These are phyloP conservation scores for Coreoperca whiteheadi DNA, from an alignment of 2,113 vertebrate genomes.

Conservation along the genomic window DNA sequence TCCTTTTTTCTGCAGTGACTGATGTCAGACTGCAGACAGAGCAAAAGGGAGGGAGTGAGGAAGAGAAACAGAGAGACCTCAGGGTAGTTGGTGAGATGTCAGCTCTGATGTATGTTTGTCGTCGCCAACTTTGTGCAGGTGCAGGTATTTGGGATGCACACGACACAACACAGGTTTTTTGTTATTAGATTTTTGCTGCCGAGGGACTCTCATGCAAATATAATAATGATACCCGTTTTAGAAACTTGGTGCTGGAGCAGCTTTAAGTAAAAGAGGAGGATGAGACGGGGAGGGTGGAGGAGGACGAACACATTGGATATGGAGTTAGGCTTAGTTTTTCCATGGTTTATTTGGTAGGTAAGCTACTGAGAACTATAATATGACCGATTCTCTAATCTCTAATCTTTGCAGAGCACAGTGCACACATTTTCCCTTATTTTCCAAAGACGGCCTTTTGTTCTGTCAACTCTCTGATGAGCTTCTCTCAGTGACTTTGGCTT, in stretches of 20 bases:
- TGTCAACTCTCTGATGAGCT: conserved; percentile 81
- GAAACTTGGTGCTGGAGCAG: conserved; percentile 7
- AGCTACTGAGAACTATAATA: neutral
- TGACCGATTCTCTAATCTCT: conserved; percentile 21
- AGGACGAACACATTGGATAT: neutral
- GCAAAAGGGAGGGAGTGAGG: neutral
- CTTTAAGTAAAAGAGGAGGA: neutral
- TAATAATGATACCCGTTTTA: conserved; percentile 28
- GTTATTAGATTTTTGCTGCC: conserved; percentile 19
- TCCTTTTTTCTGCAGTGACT: conserved; percentile 48
- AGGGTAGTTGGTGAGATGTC: conserved; percentile 55
- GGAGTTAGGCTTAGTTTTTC: neutral
- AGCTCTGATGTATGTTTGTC: conserved; percentile 62
- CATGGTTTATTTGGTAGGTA: conserved; percentile 21
- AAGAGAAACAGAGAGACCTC: conserved; percentile 21
- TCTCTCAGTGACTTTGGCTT: conserved; percentile 88
- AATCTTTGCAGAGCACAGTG: conserved; percentile 23
- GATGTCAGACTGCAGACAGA: conserved; percentile 50
- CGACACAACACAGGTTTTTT: conserved; percentile 16
- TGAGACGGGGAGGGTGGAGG: neutral
- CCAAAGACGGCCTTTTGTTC: conserved; percentile 85
- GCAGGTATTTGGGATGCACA: conserved; percentile 52
- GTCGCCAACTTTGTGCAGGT: conserved; percentile 45
- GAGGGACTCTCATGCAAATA: conserved; percentile 21
- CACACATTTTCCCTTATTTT: conserved; percentile 52